phyloP scores from a whole-genome alignment of 2,888 invertebrate species.

The Patella pellucida region DNA sequence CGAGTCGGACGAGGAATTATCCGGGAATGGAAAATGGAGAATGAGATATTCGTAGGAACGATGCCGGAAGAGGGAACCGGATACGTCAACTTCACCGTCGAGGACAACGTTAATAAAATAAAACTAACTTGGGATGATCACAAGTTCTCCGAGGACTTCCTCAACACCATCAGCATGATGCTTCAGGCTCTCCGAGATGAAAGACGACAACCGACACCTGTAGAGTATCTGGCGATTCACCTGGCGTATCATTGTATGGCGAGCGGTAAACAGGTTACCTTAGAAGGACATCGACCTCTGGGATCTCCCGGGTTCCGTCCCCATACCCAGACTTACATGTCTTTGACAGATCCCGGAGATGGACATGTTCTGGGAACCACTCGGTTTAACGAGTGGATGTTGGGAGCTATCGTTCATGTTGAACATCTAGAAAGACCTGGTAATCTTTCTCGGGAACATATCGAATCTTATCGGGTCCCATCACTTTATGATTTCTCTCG shows the following conservation, averaged over 20 bases:
- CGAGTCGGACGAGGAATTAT: constrained; percentile 24
- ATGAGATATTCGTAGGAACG: constrained; percentile 32
- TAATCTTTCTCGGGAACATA: constrained; percentile 41
- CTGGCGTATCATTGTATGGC: constrained; percentile 33
- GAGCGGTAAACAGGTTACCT: constrained; percentile 30
- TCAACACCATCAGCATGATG: constrained; percentile 30
- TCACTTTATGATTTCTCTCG: constrained; percentile 47
- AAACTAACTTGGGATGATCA: constrained; percentile 35
- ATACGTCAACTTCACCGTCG: constrained; percentile 27
- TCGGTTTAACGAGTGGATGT: constrained; percentile 48
- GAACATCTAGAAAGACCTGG: constrained; percentile 51
- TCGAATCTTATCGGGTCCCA: constrained; percentile 52
- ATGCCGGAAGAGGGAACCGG: constrained; percentile 30
- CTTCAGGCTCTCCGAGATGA: constrained; percentile 35
- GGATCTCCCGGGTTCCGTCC: constrained; percentile 51
- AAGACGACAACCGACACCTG: constrained; percentile 37
- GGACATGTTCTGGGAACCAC: constrained; percentile 53
- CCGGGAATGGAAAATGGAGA: constrained; percentile 34
- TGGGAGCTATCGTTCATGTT: constrained; percentile 52
- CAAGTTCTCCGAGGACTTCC: constrained; percentile 24
- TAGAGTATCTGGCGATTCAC: constrained; percentile 40
- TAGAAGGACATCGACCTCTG: constrained; percentile 27
- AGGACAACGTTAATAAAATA: constrained; percentile 33
- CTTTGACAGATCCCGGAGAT: constrained; percentile 51
- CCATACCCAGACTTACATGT: constrained; percentile 52